A percentile compares a stretch with the other conserved stretches of the same genome.
Evolutionary conservation across 2,888 invertebrate genomes (phyloP).

Genomic region (Pseudolycoriella hygida): DNA sequence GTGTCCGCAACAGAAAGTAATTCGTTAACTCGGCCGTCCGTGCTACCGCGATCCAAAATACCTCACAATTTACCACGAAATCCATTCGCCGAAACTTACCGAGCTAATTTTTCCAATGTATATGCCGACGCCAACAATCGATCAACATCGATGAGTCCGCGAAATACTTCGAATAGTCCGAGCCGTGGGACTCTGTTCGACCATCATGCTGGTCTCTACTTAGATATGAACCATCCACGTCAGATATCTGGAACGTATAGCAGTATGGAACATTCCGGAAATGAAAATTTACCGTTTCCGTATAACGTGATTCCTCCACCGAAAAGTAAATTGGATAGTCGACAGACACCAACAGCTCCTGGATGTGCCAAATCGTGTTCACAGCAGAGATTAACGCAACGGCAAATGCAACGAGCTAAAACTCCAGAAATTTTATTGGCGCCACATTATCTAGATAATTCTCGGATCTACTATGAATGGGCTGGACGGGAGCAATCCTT

Average conservation of each 20-base stretch:
- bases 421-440: conserved; percentile 65
- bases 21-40: conserved; percentile 17
- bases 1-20: conserved; percentile 17
- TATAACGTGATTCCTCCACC: conserved; percentile 38
- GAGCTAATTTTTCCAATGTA: conserved; percentile 6
- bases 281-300: conserved; percentile 21
- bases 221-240: conserved; percentile 15
- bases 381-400: conserved; percentile 15
- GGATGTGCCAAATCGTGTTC: not conserved
- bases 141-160: conserved; percentile 19
- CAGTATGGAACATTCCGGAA: conserved; percentile 12
- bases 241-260: conserved; percentile 15
- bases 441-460: conserved; percentile 46
- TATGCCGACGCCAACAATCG: conserved; percentile 6
- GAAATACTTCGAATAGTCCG: conserved; percentile 30
- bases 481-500: conserved; percentile 20
- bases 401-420: conserved; percentile 37
- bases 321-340: conserved; percentile 32
- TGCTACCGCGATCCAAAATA: conserved; percentile 14
- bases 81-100: conserved; percentile 11
- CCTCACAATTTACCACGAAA: conserved; percentile 12
- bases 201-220: conserved; percentile 14
- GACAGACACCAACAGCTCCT: conserved; percentile 4
- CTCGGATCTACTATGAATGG: conserved; percentile 30
- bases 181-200: conserved; percentile 21